Percentiles rank a stretch among this genome's conserved stretches.
phyloP scores from a whole-genome alignment of 2,113 vertebrate species.

The Hypocryptadius cinnamomeus region DNA sequence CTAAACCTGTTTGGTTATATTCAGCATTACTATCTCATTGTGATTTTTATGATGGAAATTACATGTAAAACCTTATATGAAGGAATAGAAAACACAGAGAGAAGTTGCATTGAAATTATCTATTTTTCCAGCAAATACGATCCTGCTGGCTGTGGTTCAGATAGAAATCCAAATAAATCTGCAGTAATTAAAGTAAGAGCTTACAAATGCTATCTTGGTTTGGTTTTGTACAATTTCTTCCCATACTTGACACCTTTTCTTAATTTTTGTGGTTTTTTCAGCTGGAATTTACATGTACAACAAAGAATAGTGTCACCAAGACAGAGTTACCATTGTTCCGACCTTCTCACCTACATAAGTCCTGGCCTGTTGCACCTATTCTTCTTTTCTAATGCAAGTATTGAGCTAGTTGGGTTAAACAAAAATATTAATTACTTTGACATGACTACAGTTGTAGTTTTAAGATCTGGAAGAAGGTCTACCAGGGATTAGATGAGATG shows the following conservation, averaged over 20 bases:
- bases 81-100: neutral
- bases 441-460: neutral
- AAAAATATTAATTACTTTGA: neutral
- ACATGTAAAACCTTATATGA: neutral
- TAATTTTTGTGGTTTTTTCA: neutral
- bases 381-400: neutral
- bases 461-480: neutral
- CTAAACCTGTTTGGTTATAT: neutral
- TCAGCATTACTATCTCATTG: neutral
- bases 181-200: slow-evolving; percentile 64
- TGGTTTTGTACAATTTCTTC: neutral
- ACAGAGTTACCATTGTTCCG: neutral
- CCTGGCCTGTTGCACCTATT: neutral
- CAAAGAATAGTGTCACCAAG: neutral
- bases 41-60: neutral
- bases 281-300: neutral
- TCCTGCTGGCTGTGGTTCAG: slow-evolving; percentile 26
- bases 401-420: neutral
- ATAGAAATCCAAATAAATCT: slow-evolving; percentile 65
- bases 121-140: slow-evolving; percentile 21
- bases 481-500: neutral
- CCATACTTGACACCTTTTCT: neutral
- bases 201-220: slow-evolving; percentile 16
- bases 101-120: slow-evolving; percentile 1
- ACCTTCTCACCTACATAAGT: neutral